These are phyloP conservation scores for Odocoileus virginianus DNA, from an alignment of 2,113 vertebrate species.

Conservation along the genomic window DNA sequence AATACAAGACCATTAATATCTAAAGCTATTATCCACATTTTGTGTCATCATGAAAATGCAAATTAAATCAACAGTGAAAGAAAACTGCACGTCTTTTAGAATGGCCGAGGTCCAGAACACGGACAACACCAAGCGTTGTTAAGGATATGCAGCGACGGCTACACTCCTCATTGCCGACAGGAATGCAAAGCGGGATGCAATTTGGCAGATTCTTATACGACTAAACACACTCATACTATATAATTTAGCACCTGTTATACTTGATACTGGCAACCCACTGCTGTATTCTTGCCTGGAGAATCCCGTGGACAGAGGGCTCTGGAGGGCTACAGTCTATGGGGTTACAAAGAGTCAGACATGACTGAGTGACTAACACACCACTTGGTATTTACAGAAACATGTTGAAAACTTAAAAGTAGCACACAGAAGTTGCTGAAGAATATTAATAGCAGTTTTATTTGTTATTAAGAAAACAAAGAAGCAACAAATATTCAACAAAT, in stretches of 20 bases:
- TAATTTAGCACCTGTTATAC: not conserved
- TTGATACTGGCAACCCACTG: not conserved
- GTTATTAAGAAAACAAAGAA: not conserved
- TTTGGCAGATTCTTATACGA: not conserved
- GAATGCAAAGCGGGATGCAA: no score
- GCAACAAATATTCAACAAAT: not conserved
- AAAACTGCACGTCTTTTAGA: not conserved
- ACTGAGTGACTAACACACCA: not conserved
- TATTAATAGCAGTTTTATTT: not conserved
- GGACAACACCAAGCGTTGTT: fast-evolving
- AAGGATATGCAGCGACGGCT: fast-evolving
- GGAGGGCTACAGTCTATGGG: not conserved
- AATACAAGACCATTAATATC: not conserved
- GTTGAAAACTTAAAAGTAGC: not conserved
- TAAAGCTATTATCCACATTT: not conserved
- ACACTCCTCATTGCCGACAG: fast-evolving
- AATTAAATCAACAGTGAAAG: not conserved
- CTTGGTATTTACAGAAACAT: not conserved
- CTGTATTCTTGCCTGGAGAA: not conserved
- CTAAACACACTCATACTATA: not conserved
- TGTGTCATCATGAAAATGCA: not conserved
- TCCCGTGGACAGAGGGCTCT: not conserved
- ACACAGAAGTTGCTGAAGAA: not conserved
- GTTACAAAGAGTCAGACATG: not conserved
- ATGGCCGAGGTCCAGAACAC: not conserved